Evolutionary conservation across 1,140 invertebrate genomes (phyloP).

Genomic region (Cydia pomonella): DNA sequence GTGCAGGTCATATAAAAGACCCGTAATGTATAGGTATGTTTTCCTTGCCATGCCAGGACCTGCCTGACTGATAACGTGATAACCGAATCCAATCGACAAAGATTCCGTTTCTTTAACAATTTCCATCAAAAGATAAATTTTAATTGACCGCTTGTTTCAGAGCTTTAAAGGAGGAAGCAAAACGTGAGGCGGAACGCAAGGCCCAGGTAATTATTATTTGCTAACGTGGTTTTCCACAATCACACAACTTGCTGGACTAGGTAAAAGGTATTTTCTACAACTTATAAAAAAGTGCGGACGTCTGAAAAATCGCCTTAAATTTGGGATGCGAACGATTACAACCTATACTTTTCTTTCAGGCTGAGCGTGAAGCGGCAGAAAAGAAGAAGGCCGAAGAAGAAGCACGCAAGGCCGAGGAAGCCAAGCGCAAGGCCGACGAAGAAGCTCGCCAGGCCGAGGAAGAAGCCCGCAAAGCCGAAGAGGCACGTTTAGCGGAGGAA

Average conservation of each 20-base stretch:
- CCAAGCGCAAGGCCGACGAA: slow-evolving; percentile 67
- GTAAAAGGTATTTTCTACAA: no score
- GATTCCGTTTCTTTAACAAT: no score
- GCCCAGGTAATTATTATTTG: slow-evolving; percentile 62
- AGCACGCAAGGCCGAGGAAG: slow-evolving; percentile 73
- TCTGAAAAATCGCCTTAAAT: no score
- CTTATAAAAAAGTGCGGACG: no score
- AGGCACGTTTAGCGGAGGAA: slow-evolving; percentile 64
- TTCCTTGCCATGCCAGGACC: no score
- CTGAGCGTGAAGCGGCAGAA: slow-evolving; percentile 62
- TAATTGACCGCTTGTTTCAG: slow-evolving; percentile 51
- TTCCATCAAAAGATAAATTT: no score
- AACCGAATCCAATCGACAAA: no score
- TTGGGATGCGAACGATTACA: no score
- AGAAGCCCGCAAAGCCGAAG: slow-evolving; percentile 78
- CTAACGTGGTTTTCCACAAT: slow-evolving; percentile 47
- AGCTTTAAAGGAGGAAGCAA: slow-evolving; percentile 78
- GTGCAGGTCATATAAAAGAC: no score
- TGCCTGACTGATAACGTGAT: no score
- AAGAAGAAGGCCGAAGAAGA: slow-evolving; percentile 78
- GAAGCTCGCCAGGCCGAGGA: slow-evolving; percentile 75
- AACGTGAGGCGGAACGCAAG: slow-evolving; percentile 74
- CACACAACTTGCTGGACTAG: no score
- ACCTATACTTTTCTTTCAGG: slow-evolving; percentile 42
- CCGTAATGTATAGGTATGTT: no score